Evolutionary conservation across 2,888 invertebrate genomes (phyloP), one percentile per base, ranked within the genome.

Genomic region (Sarcophaga caerulescens): DNA sequence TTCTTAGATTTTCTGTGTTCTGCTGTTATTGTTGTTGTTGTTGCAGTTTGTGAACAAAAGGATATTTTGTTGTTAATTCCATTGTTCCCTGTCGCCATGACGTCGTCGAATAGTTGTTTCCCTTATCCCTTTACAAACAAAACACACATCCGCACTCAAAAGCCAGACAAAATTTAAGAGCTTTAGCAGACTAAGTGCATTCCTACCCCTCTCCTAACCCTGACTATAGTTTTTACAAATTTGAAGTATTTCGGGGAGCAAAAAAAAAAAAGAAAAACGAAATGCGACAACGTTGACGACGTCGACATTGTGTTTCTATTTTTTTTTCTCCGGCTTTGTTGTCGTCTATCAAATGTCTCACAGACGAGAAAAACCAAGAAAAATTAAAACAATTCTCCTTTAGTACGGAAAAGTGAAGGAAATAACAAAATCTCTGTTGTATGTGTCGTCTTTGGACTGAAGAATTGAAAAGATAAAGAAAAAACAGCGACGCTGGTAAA

Each of bases 161-260:
- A 10, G 3, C n/a, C 59, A 74, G 69, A 69, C 57, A 75, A 75
- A 79, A 81, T 19, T 57, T 76, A 66, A 75, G 23, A 70, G 70
- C 57, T 84, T 84, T 52, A 84, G 66, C 75, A 84, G 84, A 84
- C 84, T 81, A 81, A 86, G 71, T 86, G 86, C 86, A 86, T 78
- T 81, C 71, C 62, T 23, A 68, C 19, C 4, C 6, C 57, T 4
- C 57, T 10, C 35, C 35, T 35, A 35, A 8, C 14, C 17, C 52
- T 14, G 14, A 52, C 0, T 17, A 52, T 52, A 35, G 52, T 52
- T 52, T 52, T 52, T 52, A 52, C 17, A 52, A 74, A 79, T 84
- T 75, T 79, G 57, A 79, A 79, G n/a, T 70, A 79, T 84, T 62
- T 70, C 75, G 17, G 59, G 8, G 12, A n/a, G 44, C 23, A 35